Evolutionary conservation across 2,797 vertebrate genomes (phyloP), one percentile per base, ranked within the genome.

Genomic region (Crypturellus tataupa): DNA sequence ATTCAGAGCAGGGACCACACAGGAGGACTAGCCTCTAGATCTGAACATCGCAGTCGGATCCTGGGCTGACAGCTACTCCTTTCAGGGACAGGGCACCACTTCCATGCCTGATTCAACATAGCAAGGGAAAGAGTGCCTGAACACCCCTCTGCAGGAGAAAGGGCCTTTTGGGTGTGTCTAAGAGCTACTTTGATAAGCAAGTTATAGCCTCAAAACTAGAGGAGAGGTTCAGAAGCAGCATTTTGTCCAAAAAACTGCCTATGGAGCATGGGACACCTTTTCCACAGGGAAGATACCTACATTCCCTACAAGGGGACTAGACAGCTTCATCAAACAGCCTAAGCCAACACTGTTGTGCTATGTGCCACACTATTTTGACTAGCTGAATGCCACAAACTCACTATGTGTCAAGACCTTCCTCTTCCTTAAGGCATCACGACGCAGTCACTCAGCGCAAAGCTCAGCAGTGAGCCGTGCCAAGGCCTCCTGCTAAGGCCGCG

Each of bases 201-300:
- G 23, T 33, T 7, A 16, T 17, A 37, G 59, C 16, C 25, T 25
- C 35, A 37, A 24, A 6, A 25, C 7, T 4, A 25, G 33, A 16
- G 20, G 14, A 12, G 59, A 37, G 35, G 5, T 10, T 25, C 59
- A 39, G 35, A n/a, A 64, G 53, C 11, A 6, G 31, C 1, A 13
- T n/a, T 75, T 20, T n/a, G 37, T 29, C 39, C 40, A 3, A 8
- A 44, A n/a, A 20, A 33, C 60, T 27, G 7, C 7, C 49, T 49
- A n/a, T 0, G 8, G 5, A 39, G 37, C 1, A 1, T 4, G 0
- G 33, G 2, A 4, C 25, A 27, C 9, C 24, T 63, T 65, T n/a
- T 53, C 68, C 59, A 3, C 11, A 63, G 35, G 15, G 24, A 9
- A 23, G 6, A 12, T 37, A n/a, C 15, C 77, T 31, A 0, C 40